Evolutionary conservation across 2,113 vertebrate genomes (phyloP).

Genomic region (Cryptotis parvus): DNA sequence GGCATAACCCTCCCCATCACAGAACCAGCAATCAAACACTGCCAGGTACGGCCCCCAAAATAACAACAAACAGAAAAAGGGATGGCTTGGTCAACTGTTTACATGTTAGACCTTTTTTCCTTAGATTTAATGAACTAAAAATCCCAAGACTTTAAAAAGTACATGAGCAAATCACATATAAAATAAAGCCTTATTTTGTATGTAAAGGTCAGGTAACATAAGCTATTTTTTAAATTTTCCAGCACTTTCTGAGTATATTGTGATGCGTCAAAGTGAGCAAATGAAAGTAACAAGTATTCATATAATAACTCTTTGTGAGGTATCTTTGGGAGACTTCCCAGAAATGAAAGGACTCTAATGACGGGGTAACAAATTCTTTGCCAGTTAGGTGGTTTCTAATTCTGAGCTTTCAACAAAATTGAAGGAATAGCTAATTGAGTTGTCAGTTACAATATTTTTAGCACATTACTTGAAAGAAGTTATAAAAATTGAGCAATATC

Average conservation of each 20-base stretch:
- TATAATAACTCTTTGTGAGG: neutral
- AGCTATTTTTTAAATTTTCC: conserved; percentile 18
- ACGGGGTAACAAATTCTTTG: conserved; percentile 38
- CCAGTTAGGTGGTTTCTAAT: conserved; percentile 41
- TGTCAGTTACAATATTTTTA: conserved; percentile 54
- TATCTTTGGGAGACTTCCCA: conserved; percentile 7
- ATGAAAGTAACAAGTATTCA: neutral
- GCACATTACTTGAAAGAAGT: conserved; percentile 19
- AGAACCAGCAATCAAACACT: no score
- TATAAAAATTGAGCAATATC: conserved; percentile 54
- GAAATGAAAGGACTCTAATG: conserved; percentile 8
- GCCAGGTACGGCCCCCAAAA: no score
- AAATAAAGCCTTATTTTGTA: conserved; percentile 1
- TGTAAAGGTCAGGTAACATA: conserved; percentile 10
- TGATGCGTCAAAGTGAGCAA: neutral
- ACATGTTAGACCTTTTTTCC: neutral
- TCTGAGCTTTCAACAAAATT: conserved; percentile 45
- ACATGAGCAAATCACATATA: neutral
- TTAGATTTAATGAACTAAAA: conserved; percentile 14
- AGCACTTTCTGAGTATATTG: neutral
- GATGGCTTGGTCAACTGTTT: neutral
- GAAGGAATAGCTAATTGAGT: neutral
- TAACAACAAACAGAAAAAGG: neutral
- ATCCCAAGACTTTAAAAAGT: neutral
- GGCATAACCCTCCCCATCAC: no score